Evolutionary conservation across 2,888 invertebrate genomes (phyloP).

Genomic region (Hypena proboscidalis): DNA sequence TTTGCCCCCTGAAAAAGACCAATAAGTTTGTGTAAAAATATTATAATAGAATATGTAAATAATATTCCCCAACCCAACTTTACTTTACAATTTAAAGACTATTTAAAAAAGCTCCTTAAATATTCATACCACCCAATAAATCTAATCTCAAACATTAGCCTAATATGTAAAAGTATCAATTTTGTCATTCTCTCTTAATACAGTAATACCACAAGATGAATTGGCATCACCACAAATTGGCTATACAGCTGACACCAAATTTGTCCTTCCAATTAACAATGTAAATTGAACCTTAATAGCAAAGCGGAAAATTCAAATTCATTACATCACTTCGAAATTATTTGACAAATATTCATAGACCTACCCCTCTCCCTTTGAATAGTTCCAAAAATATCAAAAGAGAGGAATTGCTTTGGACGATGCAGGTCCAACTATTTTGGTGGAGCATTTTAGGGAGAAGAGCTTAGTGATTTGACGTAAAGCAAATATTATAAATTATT

Average conservation of each 20-base stretch:
- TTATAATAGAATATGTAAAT: too few relatives aligned
- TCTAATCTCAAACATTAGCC: conserved; percentile 44
- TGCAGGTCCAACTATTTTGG: conserved; percentile 39
- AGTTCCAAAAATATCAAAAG: neutral
- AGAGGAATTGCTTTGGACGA: neutral
- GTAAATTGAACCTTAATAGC: conserved; percentile 31
- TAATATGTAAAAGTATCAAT: conserved; percentile 60
- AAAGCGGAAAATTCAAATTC: conserved; percentile 16
- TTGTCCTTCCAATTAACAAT: conserved; percentile 32
- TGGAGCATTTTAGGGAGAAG: conserved; percentile 34
- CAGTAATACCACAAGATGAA: conserved; percentile 74
- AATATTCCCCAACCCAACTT: too few relatives aligned
- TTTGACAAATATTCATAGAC: conserved; percentile 27
- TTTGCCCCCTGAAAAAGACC: too few relatives aligned
- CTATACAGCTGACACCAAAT: conserved; percentile 53
- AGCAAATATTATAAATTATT: conserved; percentile 63
- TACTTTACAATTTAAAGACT: too few relatives aligned
- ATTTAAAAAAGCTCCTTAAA: conserved; percentile 9
- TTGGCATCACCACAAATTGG: conserved; percentile 73
- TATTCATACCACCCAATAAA: conserved; percentile 42
- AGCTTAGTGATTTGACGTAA: conserved; percentile 51
- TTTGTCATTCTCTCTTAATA: conserved; percentile 59
- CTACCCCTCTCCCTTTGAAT: conserved; percentile 7
- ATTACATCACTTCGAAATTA: neutral
- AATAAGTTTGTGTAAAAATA: too few relatives aligned